Evolutionary conservation across 2,113 vertebrate genomes (phyloP).

Genomic region (Plecotus auritus): DNA sequence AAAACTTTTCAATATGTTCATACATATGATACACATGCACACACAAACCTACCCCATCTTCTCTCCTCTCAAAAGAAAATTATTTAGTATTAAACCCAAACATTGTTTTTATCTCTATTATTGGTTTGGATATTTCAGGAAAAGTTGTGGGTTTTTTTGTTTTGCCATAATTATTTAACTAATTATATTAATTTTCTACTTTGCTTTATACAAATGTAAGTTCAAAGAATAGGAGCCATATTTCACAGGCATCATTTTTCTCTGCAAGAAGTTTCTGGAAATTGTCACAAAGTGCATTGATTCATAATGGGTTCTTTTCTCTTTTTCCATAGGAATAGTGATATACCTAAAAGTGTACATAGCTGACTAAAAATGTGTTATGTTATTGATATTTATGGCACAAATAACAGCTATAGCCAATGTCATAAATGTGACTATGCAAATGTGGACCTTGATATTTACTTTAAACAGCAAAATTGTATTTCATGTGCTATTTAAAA

Average conservation of each 20-base stretch:
- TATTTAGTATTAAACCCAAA: neutral
- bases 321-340: neutral
- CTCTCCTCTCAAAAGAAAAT: neutral
- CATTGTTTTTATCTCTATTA: neutral
- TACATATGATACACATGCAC: neutral
- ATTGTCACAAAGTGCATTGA: neutral
- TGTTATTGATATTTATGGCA: neutral
- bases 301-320: neutral
- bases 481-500: slow-evolving; percentile 11
- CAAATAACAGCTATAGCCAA: neutral
- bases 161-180: neutral
- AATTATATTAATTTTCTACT: slow-evolving; percentile 4
- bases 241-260: neutral
- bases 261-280: slow-evolving; percentile 11
- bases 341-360: neutral
- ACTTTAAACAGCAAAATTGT: slow-evolving; percentile 43
- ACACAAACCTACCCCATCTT: neutral
- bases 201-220: slow-evolving; percentile 1
- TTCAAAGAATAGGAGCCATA: neutral
- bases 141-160: neutral
- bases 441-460: slow-evolving; percentile 10
- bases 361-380: slow-evolving; percentile 5
- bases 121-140: neutral
- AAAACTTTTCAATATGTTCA: neutral
- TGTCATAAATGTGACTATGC: neutral